phyloP scores from a whole-genome alignment of 2,888 invertebrate species.

The Sacculina carcini region DNA sequence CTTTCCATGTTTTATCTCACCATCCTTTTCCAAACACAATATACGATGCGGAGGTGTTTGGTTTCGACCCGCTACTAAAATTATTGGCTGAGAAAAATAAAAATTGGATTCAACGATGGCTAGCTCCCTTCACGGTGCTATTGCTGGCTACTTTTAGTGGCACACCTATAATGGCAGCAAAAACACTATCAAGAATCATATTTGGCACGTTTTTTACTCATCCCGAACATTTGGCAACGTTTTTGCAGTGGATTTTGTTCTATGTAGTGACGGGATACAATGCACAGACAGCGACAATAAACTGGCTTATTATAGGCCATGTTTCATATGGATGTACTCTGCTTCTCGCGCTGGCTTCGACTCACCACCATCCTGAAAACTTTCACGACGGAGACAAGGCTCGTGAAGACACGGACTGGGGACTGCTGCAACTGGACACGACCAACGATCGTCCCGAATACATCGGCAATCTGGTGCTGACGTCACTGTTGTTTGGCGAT shows the following conservation, averaged over 20 bases:
- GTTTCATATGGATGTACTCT: too few relatives aligned
- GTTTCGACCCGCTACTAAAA: slow-evolving; percentile 28
- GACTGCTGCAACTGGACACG: slow-evolving; percentile 43
- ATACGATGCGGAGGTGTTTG: slow-evolving; percentile 36
- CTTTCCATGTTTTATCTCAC: slow-evolving; percentile 48
- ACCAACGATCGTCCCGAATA: slow-evolving; percentile 41
- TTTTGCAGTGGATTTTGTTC: slow-evolving; percentile 10
- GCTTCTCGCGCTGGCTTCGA: slow-evolving; percentile 28
- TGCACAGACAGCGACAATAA: too few relatives aligned
- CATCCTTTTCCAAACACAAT: slow-evolving; percentile 50
- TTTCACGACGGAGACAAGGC: slow-evolving; percentile 48
- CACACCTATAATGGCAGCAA: too few relatives aligned
- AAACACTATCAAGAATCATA: slow-evolving; percentile 5
- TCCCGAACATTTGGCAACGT: slow-evolving; percentile 13
- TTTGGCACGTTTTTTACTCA: slow-evolving; percentile 9
- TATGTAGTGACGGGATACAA: background rate
- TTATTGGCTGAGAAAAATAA: slow-evolving; percentile 31
- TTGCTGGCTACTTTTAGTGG: slow-evolving; percentile 15
- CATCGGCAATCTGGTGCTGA: slow-evolving; percentile 33
- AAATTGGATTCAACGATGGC: slow-evolving; percentile 25
- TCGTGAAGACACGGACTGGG: slow-evolving; percentile 40
- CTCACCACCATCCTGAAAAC: slow-evolving; percentile 50
- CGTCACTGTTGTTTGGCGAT: slow-evolving; percentile 44
- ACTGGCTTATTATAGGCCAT: too few relatives aligned
- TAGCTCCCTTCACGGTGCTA: slow-evolving; percentile 27